phyloP scores from a whole-genome alignment of 2,113 vertebrate genomes.

The Atherinomorus stipes region DNA sequence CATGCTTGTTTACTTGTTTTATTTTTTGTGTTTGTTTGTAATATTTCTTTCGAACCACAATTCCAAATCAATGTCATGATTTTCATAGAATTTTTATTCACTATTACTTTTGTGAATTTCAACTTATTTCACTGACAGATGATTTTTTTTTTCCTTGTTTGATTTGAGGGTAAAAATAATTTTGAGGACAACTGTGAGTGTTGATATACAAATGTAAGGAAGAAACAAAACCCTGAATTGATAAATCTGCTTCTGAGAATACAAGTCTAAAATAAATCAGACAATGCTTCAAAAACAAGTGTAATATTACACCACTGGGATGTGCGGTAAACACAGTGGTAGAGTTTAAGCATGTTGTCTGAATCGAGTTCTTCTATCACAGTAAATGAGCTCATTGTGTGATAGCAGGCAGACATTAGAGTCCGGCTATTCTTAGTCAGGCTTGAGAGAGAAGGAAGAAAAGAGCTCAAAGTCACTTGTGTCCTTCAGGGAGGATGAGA shows the following conservation, averaged over 20 bases:
- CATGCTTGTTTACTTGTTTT: no score
- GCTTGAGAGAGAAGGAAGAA: slow-evolving; percentile 25
- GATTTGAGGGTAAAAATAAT: no score
- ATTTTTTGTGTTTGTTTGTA: no score
- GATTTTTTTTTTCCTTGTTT: no score
- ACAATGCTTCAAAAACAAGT: background rate
- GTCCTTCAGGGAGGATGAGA: slow-evolving; percentile 29
- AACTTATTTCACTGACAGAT: no score
- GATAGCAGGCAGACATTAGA: slow-evolving; percentile 43
- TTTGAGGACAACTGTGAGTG: no score
- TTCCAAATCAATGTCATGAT: no score
- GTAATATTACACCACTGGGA: background rate
- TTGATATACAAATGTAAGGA: no score
- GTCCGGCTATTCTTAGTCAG: slow-evolving; percentile 58
- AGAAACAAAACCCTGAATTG: no score
- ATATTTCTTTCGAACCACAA: no score
- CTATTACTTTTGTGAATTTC: no score
- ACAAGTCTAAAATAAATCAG: background rate
- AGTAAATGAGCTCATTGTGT: slow-evolving; percentile 70
- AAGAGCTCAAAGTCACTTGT: slow-evolving; percentile 17
- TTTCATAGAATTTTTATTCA: no score
- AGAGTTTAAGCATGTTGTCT: background rate
- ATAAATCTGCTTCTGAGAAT: background rate
- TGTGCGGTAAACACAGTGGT: slow-evolving; percentile 8
- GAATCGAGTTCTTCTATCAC: slow-evolving; percentile 1